Base-by-base conservation (phyloP, 2,113 vertebrate genomes). In the Mus spicilegus region DNA sequence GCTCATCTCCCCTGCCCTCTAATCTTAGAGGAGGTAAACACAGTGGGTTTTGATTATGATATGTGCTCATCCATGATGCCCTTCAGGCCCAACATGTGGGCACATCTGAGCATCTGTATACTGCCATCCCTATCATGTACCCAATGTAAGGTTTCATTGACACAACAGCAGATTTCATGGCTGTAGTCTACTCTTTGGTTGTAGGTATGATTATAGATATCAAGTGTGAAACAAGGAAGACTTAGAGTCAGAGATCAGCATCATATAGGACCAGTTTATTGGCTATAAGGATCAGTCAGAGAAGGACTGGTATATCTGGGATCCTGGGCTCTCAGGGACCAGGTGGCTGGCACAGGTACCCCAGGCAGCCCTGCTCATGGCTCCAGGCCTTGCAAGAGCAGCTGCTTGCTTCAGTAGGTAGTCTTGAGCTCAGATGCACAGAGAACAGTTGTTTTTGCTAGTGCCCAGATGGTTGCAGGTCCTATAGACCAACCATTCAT, bases 311-410 rank as follows among this genome's bases (percentile, higher is more conserved):
- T 70, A 65, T 3, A 46, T 51, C 39, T 46, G 30, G 58, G 56
- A 13, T 36, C 36, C 26, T 28, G 54, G 16, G 65, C 26, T 49
- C 56, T 75, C 16, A 20, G 78, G 42, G 22, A 8, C 49, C 7
- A 19, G 87, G 56, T 8, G 3, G 14, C 77, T 19, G 20, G 36
- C 84, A 12, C 0, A 0, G 16, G 2, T 77, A 58, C 26, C n/a
- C 13, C 51, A 63, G n/a, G 63, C 1, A 49, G 30, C 54, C 8
- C 54, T 16, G 75, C 98, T 94, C 98, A 99, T 99, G 99, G 0
- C 99, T 99, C 98, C 99, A 99, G 95, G 99, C 99, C 98, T 99
- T 99, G 98, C 99, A 99, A 96, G 99, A 99, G 58, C 99, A 99
- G 98, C 99, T 99, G 96, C 99, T 99, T 0, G 99, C 99, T 99